Base-by-base conservation (phyloP, 1,140 invertebrate genomes). In the Zeugodacus cucurbitae region DNA sequence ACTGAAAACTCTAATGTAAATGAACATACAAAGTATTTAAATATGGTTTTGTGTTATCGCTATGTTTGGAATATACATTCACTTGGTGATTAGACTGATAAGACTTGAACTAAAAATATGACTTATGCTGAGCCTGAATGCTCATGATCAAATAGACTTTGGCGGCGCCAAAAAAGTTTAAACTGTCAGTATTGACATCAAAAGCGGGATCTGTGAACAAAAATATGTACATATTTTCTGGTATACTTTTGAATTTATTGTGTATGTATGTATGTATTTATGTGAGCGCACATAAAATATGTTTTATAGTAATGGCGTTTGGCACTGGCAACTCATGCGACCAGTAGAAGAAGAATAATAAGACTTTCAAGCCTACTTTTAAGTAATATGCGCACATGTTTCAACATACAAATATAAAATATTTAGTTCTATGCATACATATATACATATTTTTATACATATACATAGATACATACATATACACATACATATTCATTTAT, bases 61-160 rank as follows among this genome's bases (percentile, higher is more conserved):
- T 54, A 54, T 54, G 48, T 54, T 14, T 11, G 0, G 1, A n/a
- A 74, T 8, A 74, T 17, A 74, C 37, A 29, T 54, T 44, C 64
- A 37, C 32, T 32, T 41, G 2, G n/a, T 48, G 41, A 6, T 54
- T 82, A 26, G n/a, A 34, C 74, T 48, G 74, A 82, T 82, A 82
- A 82, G 41, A 5, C 41, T 44, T 82, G 74, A 82, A 82, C 74
- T 82, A 54, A 82, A 82, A 48, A 82, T 48, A 29, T 82, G 74
- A 82, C 74, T 54, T 82, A 48, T 82, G 74, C 41, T 29, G 29
- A 5, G 34, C 74, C 6, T 82, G 14, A 48, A 48, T 44, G 1
- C n/a, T 6, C 41, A 82, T 82, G 41, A 44, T 44, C 41, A 44
- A 26, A 20, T 22, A n/a, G n/a, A 26, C 41, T 48, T 29, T 3